Base-by-base conservation (phyloP, 2,797 vertebrate genomes). In the Mionectes olivaceus region DNA sequence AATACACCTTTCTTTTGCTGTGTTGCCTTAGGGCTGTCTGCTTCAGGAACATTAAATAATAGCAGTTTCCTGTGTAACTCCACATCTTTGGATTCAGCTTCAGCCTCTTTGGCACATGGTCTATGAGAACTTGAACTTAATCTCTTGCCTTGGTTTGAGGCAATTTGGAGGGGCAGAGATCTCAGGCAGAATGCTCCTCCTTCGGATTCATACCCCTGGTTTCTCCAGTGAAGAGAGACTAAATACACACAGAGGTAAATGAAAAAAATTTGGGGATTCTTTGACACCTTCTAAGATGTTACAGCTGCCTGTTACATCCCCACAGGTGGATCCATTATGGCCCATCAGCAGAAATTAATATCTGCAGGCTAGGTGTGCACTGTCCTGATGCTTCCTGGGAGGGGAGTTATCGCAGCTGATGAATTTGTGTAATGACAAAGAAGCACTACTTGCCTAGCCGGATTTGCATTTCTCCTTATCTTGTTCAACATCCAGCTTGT, bases 51-150 rank as follows among this genome's bases (percentile, higher is more conserved):
- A 43, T 63, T 33, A 82, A 93, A 86, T 52, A 90, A 27, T 17
- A 49, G 9, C 74, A 39, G 33, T 37, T 74, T 60, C n/a, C 71
- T 41, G 30, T 13, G n/a, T 49, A 39, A 57, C n/a, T 78, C 41
- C 41, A 19, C 43, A 3, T 71, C 35, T 55, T 57, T 59, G 50
- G 43, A 46, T 91, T 95, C 67, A 52, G 59, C 50, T 88, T 19
- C 69, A 69, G 75, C 30, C 27, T 71, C 76, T 73, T 33, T 18
- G 16, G 11, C 70, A 47, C 50, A 25, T 3, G 11, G 35, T 76
- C 83, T 86, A 11, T 73, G 61, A 90, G 91, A 95, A 86, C 85
- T 96, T 93, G 93, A 77, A 73, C 35, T 55, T 91, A 50, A 87
- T 93, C 71, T 81, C 39, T 83, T 59, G 17, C 6, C 35, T 39